phyloP scores from a whole-genome alignment of 2,113 vertebrate species.

The Buteo buteo region DNA sequence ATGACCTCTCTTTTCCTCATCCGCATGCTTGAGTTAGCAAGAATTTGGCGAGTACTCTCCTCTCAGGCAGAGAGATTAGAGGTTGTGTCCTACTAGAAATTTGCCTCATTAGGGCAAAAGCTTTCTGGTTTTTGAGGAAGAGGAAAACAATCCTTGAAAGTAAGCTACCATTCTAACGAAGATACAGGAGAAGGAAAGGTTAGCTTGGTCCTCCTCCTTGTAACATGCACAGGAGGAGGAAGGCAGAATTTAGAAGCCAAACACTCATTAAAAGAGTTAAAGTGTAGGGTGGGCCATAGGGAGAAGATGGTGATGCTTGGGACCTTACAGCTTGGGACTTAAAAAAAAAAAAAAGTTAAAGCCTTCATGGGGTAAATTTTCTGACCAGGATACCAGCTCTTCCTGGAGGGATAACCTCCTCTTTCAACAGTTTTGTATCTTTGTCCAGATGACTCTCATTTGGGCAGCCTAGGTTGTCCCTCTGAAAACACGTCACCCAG shows the following conservation, averaged over 20 bases:
- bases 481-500: neutral
- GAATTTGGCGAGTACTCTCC: neutral
- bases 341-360: neutral
- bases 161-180: neutral
- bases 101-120: neutral
- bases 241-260: neutral
- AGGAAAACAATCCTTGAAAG: neutral
- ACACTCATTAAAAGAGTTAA: neutral
- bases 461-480: neutral
- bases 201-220: neutral
- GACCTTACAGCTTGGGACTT: neutral
- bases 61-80: neutral
- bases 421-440: neutral
- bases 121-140: neutral
- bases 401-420: neutral
- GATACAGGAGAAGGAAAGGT: neutral
- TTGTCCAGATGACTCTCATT: neutral
- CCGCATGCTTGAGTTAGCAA: neutral
- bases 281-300: neutral
- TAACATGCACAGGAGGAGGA: neutral
- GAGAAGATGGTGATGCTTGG: neutral
- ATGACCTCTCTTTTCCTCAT: neutral
- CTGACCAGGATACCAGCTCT: neutral
- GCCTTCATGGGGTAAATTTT: neutral
- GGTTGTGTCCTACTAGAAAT: neutral